Base-by-base conservation (phyloP, 2,888 invertebrate genomes). In the Morpho helenor region DNA sequence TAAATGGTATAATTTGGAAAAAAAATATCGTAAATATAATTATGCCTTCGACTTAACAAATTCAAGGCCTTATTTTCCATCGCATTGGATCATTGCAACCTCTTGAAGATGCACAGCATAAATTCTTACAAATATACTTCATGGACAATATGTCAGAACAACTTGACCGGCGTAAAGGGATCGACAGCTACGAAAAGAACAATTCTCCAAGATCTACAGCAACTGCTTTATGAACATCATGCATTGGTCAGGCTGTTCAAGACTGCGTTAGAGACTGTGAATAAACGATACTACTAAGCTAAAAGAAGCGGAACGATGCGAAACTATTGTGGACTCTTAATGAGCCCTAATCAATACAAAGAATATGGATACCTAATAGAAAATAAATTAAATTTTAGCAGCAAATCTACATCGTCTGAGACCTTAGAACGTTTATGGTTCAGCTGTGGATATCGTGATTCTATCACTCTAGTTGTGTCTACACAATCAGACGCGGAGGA, bases 101-200 rank as follows among this genome's bases (percentile, higher is more conserved):
- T 65, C 0, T 65, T 2, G 58, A 65, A 65, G 70, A 71, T 68
- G 39, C 64, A 68, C 63, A 71, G 53, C 7, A 69, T 66, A 68
- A 67, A 65, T 68, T 68, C 41, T 69, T 66, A 48, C 67, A 68
- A 68, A 70, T 69, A 68, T 69, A 69, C 39, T 70, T 70, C 65
- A 69, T 69, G 66, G 68, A 68, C 68, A 69, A 69, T 31, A 66
- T 61, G 63, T 64, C 68, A 52, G 66, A 67, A 60, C 66, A 67
- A 69, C 67, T 68, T 68, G 65, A 68, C 54, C 67, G 66, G 23
- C 67, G 68, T 55, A 64, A 10, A 67, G 67, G 10, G 61, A 67
- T 67, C 58, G 64, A 67, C 63, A 61, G 64, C 42, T 43, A 68
- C 43, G 65, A 69, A 69, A 47, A 42, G 68, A 69, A 66, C 66